phyloP scores from a whole-genome alignment of 2,888 invertebrate species.

The Drosophila bunnanda region DNA sequence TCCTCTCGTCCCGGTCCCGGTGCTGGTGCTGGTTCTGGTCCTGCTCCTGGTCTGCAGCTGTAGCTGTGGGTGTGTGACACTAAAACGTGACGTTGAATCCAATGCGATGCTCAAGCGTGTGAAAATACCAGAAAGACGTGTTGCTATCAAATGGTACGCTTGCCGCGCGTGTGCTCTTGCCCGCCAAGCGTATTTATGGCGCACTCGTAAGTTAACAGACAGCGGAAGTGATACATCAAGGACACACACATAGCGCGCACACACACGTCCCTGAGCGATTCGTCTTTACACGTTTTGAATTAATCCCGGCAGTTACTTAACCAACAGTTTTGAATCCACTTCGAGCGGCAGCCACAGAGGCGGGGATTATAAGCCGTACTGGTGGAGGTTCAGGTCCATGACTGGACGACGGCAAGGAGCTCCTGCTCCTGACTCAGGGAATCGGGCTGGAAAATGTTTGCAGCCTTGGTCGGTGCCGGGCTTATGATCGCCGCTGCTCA shows the following conservation, averaged over 20 bases:
- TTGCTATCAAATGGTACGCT: conserved; percentile 76
- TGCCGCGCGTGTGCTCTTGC: conserved; percentile 70
- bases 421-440: conserved; percentile 83
- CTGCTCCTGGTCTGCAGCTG: not conserved
- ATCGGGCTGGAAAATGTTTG: conserved; percentile 75
- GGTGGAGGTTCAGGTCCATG: not conserved
- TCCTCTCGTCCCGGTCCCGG: not conserved
- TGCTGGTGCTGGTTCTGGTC: not conserved
- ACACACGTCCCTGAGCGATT: conserved; percentile 41
- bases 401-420: no score
- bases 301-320: conserved; percentile 61
- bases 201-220: conserved; percentile 75
- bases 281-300: conserved; percentile 65
- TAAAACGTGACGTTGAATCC: conserved; percentile 84
- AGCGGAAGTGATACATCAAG: conserved; percentile 80
- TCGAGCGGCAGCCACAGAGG: no score
- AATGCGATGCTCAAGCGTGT: conserved; percentile 85
- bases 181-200: conserved; percentile 72
- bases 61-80: conserved; percentile 47
- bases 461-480: conserved; percentile 82
- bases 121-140: conserved; percentile 84
- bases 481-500: conserved; percentile 84
- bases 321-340: conserved; percentile 34
- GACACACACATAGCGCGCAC: conserved; percentile 53
- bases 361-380: conserved; percentile 7